A percentile compares a stretch with the other conserved stretches of the same genome.
Evolutionary conservation across 2,113 vertebrate genomes (phyloP).

Genomic region (Coryphaenoides rupestris): DNA sequence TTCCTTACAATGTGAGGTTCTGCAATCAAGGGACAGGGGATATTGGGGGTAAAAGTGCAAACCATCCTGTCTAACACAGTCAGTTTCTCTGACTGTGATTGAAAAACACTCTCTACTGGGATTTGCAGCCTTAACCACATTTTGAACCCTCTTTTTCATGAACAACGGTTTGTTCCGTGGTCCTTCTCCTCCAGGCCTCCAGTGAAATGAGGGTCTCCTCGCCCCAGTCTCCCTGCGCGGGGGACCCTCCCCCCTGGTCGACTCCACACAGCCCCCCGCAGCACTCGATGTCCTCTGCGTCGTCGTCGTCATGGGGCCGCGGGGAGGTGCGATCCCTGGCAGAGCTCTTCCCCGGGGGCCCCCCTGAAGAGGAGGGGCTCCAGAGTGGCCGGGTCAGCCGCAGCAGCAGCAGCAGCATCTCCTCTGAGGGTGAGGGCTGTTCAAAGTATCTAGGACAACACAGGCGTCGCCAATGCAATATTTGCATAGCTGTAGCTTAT

Average conservation of each 20-base stretch:
- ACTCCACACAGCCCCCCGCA: conserved; percentile 1
- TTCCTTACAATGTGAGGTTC: too few relatives aligned
- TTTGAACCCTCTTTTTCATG: too few relatives aligned
- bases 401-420: conserved; percentile 2
- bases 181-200: too few relatives aligned
- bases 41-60: too few relatives aligned
- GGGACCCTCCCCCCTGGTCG: conserved; percentile 1
- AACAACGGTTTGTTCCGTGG: too few relatives aligned
- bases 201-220: neutral
- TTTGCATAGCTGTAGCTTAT: too few relatives aligned
- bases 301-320: conserved; percentile 9
- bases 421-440: conserved; percentile 65
- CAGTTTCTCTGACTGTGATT: too few relatives aligned
- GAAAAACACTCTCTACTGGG: too few relatives aligned
- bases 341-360: conserved; percentile 69
- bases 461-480: neutral
- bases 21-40: too few relatives aligned
- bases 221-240: neutral
- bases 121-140: too few relatives aligned
- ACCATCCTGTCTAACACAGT: too few relatives aligned
- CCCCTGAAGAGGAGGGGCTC: conserved; percentile 47
- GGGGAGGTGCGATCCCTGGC: conserved; percentile 71
- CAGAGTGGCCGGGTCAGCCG: too few relatives aligned
- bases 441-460: neutral
- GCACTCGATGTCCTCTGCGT: conserved; percentile 39